phyloP scores from a whole-genome alignment of 1,140 invertebrate species.

The Drosophila carrolli region DNA sequence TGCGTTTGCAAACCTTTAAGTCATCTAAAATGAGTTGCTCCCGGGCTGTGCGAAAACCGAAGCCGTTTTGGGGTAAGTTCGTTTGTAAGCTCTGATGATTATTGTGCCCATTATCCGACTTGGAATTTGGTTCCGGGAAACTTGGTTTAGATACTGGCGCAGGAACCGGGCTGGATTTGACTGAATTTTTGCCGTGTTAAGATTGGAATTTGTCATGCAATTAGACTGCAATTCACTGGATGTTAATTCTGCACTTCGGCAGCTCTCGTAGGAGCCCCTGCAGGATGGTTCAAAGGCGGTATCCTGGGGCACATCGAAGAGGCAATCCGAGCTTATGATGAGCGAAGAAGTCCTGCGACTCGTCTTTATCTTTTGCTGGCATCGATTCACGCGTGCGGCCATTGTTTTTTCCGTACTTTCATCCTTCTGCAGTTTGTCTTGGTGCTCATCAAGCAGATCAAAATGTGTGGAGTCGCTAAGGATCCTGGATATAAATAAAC shows the following conservation, averaged over 20 bases:
- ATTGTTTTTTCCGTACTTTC: constrained; percentile 4
- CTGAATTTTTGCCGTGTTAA: not conserved
- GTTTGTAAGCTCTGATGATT: not conserved
- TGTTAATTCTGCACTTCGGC: constrained; percentile 29
- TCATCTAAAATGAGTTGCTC: constrained; percentile 68
- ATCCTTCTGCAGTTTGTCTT: constrained; percentile 9
- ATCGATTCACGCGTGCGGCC: constrained; percentile 22
- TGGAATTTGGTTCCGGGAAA: fast-evolving
- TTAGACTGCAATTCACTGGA: not conserved
- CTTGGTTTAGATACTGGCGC: no score
- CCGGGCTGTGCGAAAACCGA: constrained; percentile 69
- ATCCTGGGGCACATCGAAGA: not conserved
- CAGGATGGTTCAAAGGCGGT: constrained; percentile 41
- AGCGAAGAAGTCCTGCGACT: constrained; percentile 7
- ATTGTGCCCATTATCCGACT: not conserved
- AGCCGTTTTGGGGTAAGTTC: not conserved
- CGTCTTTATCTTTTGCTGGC: constrained; percentile 22
- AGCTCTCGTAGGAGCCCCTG: constrained; percentile 57
- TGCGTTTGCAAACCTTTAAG: constrained; percentile 44
- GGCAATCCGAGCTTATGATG: not conserved
- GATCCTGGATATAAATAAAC: not conserved
- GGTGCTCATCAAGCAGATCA: constrained; percentile 36
- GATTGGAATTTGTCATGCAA: not conserved
- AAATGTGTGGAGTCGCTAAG: not conserved
- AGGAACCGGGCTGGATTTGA: not conserved